Evolutionary conservation across 37 sponge, comb jelly and placozoan species (phyloP).

Genomic region (Chondrilla cf. caribensis): DNA sequence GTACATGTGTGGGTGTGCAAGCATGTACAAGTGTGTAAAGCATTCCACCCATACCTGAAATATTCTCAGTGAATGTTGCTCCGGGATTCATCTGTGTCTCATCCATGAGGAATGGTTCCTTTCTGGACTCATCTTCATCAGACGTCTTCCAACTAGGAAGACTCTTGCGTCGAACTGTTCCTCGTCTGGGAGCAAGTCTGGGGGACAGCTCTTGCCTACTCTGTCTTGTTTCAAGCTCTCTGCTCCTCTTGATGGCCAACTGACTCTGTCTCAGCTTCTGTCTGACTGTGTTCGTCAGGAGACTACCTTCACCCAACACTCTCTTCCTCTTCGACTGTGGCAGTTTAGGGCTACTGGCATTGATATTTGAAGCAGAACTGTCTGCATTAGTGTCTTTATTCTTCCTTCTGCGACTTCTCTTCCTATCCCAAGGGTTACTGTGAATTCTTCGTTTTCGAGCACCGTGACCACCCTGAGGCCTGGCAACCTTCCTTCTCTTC

Average conservation of each 20-base stretch:
- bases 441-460: neutral
- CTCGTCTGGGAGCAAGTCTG: no score
- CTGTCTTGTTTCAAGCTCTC: neutral
- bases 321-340: neutral
- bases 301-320: neutral
- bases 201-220: neutral
- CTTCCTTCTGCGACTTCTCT: neutral
- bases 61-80: neutral
- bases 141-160: no score
- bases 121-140: no score
- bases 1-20: neutral
- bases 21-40: no score
- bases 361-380: neutral
- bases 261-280: constrained; percentile 1
- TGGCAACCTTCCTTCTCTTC: neutral
- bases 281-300: neutral
- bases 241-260: neutral
- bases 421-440: constrained; percentile 22
- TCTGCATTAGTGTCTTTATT: neutral
- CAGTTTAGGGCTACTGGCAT: no score
- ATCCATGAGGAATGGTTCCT: neutral
- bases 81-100: neutral
- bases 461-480: neutral
- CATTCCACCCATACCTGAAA: neutral
- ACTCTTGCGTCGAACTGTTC: no score